Conservation (phyloP, 2,797 vertebrate species). For the Anguilla marmorata region DNA sequence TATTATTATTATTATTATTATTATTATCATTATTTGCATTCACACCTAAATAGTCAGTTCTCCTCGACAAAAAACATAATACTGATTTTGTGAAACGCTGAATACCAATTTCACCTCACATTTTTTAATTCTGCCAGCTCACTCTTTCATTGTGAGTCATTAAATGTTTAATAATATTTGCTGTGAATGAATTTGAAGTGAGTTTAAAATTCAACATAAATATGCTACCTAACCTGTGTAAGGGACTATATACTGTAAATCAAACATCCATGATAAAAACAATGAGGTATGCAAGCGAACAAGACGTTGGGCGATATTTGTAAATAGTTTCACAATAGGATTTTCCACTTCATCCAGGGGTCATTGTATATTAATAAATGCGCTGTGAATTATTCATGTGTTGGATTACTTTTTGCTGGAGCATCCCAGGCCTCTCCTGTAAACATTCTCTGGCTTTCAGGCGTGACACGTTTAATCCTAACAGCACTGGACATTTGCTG, state of each 20-base stretch:
- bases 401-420: conserved; percentile 62
- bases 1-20: too few species aligned
- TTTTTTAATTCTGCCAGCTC: not conserved
- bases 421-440: conserved; percentile 47
- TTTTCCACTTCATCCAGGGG: not conserved
- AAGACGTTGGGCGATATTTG: not conserved
- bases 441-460: conserved; percentile 40
- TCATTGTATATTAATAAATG: conserved; percentile 70
- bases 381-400: conserved; percentile 76
- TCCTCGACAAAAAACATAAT: too few species aligned
- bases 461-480: conserved; percentile 55
- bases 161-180: not conserved
- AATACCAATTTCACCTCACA: too few species aligned
- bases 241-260: not conserved
- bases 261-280: not conserved
- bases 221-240: not conserved
- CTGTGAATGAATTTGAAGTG: not conserved
- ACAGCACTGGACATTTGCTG: conserved; percentile 53
- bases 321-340: conserved; percentile 13
- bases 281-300: not conserved
- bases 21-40: too few species aligned
- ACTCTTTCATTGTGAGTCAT: too few species aligned
- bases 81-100: too few species aligned
- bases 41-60: too few species aligned
- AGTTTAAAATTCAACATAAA: not conserved